phyloP scores from a whole-genome alignment of 1,140 invertebrate genomes.

The Zophobas morio region DNA sequence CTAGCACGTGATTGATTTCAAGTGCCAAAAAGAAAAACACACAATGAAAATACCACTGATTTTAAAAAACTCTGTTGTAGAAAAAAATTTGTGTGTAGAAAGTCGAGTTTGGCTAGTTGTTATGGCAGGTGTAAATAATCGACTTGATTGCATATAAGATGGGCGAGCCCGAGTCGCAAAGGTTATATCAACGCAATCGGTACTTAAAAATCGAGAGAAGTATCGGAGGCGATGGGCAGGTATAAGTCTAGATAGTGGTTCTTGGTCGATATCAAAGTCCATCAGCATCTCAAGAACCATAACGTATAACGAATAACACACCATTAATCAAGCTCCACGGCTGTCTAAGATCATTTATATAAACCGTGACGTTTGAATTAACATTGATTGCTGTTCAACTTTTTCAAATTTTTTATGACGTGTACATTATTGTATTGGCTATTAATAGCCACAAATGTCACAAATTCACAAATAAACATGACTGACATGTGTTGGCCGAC shows the following conservation, averaged over 20 bases:
- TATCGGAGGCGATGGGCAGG: constrained; percentile 36
- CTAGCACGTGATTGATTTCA: no score
- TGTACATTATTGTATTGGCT: constrained; percentile 57
- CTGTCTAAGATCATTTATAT: constrained; percentile 67
- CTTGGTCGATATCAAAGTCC: constrained; percentile 51
- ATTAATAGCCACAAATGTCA: constrained; percentile 47
- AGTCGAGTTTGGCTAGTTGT: constrained; percentile 24
- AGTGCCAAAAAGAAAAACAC: no score
- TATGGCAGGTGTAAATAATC: constrained; percentile 37
- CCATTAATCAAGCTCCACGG: constrained; percentile 63
- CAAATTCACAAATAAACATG: constrained; percentile 44
- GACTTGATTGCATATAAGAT: constrained; percentile 21
- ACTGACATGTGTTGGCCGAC: constrained; percentile 26
- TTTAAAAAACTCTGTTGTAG: no score
- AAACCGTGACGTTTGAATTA: constrained; percentile 66
- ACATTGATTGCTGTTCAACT: constrained; percentile 64
- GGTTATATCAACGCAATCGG: constrained; percentile 39
- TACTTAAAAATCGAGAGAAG: constrained; percentile 35
- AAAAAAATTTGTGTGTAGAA: neutral
- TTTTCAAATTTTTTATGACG: constrained; percentile 54
- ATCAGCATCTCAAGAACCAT: constrained; percentile 56
- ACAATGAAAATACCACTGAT: no score
- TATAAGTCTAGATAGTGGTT: constrained; percentile 39
- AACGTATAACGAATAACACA: constrained; percentile 58
- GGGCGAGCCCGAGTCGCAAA: constrained; percentile 20